A percentile compares a stretch with the other conserved stretches of the same genome.
Conservation (phyloP, 2,888 invertebrate genomes). For the Mesoligia furuncula region DNA sequence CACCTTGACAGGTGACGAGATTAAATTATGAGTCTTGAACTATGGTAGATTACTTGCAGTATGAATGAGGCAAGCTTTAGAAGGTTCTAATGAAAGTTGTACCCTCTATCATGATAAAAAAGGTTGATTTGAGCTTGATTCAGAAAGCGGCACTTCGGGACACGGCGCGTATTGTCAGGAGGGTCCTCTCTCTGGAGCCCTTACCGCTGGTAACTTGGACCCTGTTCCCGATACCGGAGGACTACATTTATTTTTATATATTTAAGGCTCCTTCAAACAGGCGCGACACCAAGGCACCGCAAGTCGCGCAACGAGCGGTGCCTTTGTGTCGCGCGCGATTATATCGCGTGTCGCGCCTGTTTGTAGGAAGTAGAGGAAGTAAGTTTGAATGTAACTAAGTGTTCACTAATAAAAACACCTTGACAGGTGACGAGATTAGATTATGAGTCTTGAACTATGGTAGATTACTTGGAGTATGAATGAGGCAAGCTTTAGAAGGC, state of each 20-base stretch:
- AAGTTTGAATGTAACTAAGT: conserved; percentile 33
- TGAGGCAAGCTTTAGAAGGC: background rate
- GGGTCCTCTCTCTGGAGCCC: no score
- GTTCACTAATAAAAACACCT: conserved; percentile 57
- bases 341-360: no score
- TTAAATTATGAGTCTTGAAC: conserved; percentile 40
- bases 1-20: conserved; percentile 61
- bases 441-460: conserved; percentile 31
- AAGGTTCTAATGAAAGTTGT: background rate
- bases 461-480: conserved; percentile 12
- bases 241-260: no score
- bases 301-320: no score
- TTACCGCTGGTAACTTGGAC: no score
- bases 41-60: conserved; percentile 12
- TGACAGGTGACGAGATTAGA: conserved; percentile 57
- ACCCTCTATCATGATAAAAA: background rate
- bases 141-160: no score
- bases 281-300: no score
- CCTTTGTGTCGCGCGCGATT: no score
- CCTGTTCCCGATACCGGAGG: no score
- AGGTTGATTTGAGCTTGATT: background rate
- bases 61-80: conserved; percentile 7
- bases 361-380: no score
- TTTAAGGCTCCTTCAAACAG: no score
- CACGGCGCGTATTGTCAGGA: no score